phyloP scores from a whole-genome alignment of 2,113 vertebrate genomes.

The Phoenicopterus ruber region DNA sequence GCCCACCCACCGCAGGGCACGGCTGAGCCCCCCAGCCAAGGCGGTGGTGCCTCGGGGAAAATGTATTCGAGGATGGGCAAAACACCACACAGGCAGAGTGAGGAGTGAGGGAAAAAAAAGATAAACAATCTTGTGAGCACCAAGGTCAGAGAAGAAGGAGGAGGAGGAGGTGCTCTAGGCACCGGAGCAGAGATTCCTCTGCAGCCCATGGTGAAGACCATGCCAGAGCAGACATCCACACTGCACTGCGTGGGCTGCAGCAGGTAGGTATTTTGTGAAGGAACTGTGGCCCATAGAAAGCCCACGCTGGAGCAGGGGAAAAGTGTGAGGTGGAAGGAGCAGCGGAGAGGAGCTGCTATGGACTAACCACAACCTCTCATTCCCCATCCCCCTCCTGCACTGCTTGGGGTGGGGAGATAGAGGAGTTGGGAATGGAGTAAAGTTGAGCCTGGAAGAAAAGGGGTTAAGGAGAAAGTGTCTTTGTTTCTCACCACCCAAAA shows the following conservation, averaged over 20 bases:
- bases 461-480: rapidly evolving
- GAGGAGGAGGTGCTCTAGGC: too few species aligned
- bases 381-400: not conserved
- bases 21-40: rapidly evolving
- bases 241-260: not conserved
- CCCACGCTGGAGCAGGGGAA: rapidly evolving
- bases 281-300: not conserved
- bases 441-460: not conserved
- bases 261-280: not conserved
- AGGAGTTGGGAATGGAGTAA: not conserved
- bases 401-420: not conserved
- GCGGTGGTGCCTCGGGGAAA: rapidly evolving
- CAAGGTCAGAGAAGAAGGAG: not conserved
- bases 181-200: not conserved
- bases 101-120: not conserved
- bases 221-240: not conserved
- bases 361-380: rapidly evolving
- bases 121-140: not conserved
- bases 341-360: not conserved
- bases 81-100: not conserved
- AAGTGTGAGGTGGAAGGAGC: not conserved
- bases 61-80: not conserved
- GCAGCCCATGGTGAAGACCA: too few species aligned
- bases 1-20: rapidly evolving
- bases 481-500: not conserved